Percentiles rank a stretch among this genome's conserved stretches.
phyloP scores from a whole-genome alignment of 2,888 invertebrate genomes.

The Chaetogeoica ovagalla region DNA sequence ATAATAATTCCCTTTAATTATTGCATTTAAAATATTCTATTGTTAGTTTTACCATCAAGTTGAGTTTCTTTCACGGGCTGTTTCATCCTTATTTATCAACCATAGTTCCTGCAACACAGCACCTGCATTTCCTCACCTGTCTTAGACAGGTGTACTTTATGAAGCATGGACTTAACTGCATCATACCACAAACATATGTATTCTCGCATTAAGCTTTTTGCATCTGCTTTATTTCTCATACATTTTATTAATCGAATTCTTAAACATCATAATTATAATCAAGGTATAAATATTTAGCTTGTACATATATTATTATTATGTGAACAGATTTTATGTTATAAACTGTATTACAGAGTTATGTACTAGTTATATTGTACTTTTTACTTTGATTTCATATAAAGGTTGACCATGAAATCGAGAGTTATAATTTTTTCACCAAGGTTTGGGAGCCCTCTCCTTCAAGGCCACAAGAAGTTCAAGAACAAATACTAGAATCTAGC shows the following conservation, averaged over 20 bases:
- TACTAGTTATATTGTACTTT: neutral
- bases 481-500: slow-evolving; percentile 18
- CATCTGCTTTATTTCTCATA: slow-evolving; percentile 39
- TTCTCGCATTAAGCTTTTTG: slow-evolving; percentile 38
- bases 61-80: slow-evolving; percentile 48
- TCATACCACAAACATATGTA: slow-evolving; percentile 35
- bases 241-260: slow-evolving; percentile 11
- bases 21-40: slow-evolving; percentile 31
- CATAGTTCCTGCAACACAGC: slow-evolving; percentile 50
- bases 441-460: slow-evolving; percentile 59
- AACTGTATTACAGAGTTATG: neutral
- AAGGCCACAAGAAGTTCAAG: neutral
- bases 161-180: slow-evolving; percentile 46
- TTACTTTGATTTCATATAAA: slow-evolving; percentile 29
- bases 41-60: slow-evolving; percentile 43
- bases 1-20: slow-evolving; percentile 31
- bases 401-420: slow-evolving; percentile 57
- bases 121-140: slow-evolving; percentile 53
- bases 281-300: neutral
- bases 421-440: slow-evolving; percentile 61
- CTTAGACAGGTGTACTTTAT: slow-evolving; percentile 41
- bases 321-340: neutral
- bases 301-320: neutral
- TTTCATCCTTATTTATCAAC: slow-evolving; percentile 49
- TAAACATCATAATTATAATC: neutral